Percentiles rank a stretch among this genome's conserved stretches.
phyloP scores from a whole-genome alignment of 2,113 vertebrate genomes.

The Cryptotis parvus region DNA sequence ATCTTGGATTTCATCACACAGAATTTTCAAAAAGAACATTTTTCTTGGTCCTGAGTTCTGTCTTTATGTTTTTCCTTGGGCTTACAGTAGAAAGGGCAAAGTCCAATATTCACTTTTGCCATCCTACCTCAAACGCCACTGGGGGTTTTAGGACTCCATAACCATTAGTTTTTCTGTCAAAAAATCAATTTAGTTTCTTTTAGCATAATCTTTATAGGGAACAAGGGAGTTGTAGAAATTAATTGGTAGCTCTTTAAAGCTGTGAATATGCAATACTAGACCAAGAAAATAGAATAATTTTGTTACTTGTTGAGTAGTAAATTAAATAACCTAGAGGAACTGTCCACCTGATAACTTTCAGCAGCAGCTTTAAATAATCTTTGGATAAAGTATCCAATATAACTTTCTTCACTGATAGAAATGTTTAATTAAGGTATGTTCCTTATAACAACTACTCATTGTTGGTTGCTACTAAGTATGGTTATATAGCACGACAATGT shows the following conservation, averaged over 20 bases:
- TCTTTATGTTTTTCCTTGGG: neutral
- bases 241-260: neutral
- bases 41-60: neutral
- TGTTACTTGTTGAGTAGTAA: slow-evolving; percentile 31
- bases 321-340: neutral
- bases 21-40: neutral
- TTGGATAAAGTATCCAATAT: too few relatives aligned
- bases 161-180: neutral
- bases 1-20: neutral
- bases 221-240: neutral
- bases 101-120: neutral
- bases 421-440: fast-evolving
- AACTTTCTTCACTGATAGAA: neutral
- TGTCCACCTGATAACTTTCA: neutral
- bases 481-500: too few relatives aligned
- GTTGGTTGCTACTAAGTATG: neutral
- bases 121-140: fast-evolving
- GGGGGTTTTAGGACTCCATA: neutral
- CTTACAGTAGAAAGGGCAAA: neutral
- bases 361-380: neutral
- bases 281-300: neutral
- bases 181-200: neutral
- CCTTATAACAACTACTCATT: neutral
- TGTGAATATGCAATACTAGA: neutral
- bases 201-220: neutral